These are phyloP conservation scores for Aproaerema taeniolella DNA, from an alignment of 2,888 invertebrate genomes.

Conservation along the genomic window DNA sequence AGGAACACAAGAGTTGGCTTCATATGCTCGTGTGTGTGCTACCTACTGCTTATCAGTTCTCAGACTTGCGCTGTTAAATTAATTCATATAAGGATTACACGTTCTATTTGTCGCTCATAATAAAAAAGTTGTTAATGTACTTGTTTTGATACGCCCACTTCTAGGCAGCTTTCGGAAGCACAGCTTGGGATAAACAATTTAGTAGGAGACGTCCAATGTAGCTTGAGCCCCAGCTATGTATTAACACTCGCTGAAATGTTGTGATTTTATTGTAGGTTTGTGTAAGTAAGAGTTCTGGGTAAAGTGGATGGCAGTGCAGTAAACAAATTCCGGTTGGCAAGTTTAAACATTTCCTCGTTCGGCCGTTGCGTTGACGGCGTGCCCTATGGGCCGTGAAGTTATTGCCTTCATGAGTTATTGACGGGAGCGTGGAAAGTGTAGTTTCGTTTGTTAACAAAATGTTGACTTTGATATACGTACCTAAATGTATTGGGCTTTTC, in stretches of 20 bases:
- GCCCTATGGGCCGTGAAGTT: constrained; percentile 52
- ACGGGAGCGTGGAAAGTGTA: constrained; percentile 27
- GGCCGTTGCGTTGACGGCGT: constrained; percentile 36
- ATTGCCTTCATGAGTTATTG: constrained; percentile 53
- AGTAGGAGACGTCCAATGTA: constrained; percentile 25
- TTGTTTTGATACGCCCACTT: constrained; percentile 38
- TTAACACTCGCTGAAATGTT: constrained; percentile 11
- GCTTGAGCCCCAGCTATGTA: constrained; percentile 19
- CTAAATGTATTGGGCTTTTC: constrained; percentile 24
- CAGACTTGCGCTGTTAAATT: no score
- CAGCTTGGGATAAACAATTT: constrained; percentile 25
- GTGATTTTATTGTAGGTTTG: constrained; percentile 11
- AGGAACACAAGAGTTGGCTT: no score
- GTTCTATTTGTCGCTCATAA: no score
- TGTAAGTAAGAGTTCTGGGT: constrained; percentile 28
- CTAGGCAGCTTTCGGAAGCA: constrained; percentile 24
- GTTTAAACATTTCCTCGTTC: constrained; percentile 48
- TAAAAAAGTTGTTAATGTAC: constrained; percentile 34
- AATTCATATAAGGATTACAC: no score
- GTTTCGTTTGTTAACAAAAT: constrained; percentile 22
- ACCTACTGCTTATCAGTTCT: no score
- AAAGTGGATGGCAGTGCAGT: constrained; percentile 29
- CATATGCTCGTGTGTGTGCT: no score
- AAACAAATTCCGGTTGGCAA: constrained; percentile 48
- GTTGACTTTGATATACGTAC: constrained; percentile 18